Percentiles rank a stretch among this genome's conserved stretches.
Conservation (phyloP, 2,888 invertebrate genomes). For the Philhelius pedissequus region DNA sequence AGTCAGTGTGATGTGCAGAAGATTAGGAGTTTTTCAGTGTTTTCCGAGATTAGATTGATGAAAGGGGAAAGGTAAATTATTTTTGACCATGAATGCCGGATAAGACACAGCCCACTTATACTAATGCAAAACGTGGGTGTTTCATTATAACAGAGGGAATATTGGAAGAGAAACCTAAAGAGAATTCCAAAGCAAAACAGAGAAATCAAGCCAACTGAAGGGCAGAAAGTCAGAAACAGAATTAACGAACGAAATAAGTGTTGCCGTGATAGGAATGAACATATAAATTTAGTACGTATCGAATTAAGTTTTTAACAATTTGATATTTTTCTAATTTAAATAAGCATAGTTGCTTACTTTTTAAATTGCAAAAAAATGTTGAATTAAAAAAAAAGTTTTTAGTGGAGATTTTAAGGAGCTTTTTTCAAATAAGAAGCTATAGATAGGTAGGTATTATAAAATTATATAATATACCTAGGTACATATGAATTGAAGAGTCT, state of each 20-base stretch:
- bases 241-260: background rate
- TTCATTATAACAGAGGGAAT: background rate
- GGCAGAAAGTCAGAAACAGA: background rate
- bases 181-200: slow-evolving; percentile 19
- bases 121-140: slow-evolving; percentile 41
- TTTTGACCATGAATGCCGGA: slow-evolving; percentile 62
- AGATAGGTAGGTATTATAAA: no score
- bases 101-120: slow-evolving; percentile 6
- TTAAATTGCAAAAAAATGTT: no score
- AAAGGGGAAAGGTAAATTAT: background rate
- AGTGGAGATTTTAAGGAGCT: no score
- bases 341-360: no score
- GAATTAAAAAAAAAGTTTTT: no score
- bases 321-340: no score
- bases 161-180: slow-evolving; percentile 33
- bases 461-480: no score
- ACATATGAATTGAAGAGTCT: no score
- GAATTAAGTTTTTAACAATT: no score
- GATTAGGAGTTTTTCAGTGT: background rate
- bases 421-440: no score
- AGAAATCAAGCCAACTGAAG: background rate
- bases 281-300: no score
- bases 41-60: background rate
- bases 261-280: background rate
- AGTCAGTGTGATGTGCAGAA: background rate